Base-by-base conservation (phyloP, 30 jellyfish, hydroid and myxozoan genomes). In the Turritopsis rubra region DNA sequence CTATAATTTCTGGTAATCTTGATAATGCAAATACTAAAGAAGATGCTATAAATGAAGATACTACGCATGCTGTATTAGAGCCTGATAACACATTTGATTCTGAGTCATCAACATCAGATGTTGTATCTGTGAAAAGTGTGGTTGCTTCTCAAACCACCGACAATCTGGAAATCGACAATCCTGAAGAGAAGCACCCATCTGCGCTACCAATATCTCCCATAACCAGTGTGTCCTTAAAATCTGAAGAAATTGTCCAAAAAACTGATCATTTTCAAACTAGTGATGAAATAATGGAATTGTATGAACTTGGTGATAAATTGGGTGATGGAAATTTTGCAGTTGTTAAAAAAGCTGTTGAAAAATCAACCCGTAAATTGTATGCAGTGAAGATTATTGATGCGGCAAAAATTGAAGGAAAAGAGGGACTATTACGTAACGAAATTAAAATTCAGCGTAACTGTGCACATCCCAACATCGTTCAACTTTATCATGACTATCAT, bases 271-370 rank as follows among this genome's bases (percentile, higher is more conserved):
- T 41, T 41, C 31, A 68, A 1, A 68, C 77, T 7, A 68, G 80
- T 52, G 85, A 83, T 28, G 85, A 86, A 54, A 82, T 93, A 16
- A 54, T 84, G 52, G 90, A 85, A 16, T 21, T 73, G 25, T 93
- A 85, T 72, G 96, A 88, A 24, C 76, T 93, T 85, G 96, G 99
- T 1, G 83, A 66, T 70, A 82, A 84, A 52, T 66, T 93, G 24
- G 99, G 99, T 16, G 99, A 93, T 85, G 99, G 99, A 18, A 93
- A 93, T 77, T 93, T 93, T 83, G 99, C 99, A 24, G 95, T 93
- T 83, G 99, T 93, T 13, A 73, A 95, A 41, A 95, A 93, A 75
- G 91, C 89, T 31, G 68, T 80, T 78, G 96, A 93, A 26, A 88
- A 86, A 78, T 30, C 72, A 70, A 88, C 96, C 1, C 53, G 80